A percentile compares a stretch with the other conserved stretches of the same genome.
phyloP scores from a whole-genome alignment of 1,140 invertebrate genomes.

The Ridgeia piscesae region DNA sequence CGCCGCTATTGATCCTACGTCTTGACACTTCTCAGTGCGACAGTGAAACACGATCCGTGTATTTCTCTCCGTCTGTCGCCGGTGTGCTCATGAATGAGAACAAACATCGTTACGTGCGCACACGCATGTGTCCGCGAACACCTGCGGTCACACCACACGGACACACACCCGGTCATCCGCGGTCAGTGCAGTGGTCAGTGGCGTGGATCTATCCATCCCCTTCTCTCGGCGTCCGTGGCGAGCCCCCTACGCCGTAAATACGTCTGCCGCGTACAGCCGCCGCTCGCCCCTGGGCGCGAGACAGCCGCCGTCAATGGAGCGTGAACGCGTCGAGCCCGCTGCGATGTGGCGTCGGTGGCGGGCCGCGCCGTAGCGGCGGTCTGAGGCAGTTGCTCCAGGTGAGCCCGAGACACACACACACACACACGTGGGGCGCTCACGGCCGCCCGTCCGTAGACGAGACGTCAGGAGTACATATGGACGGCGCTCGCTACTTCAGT shows the following conservation, averaged over 20 bases:
- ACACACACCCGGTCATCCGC: neutral
- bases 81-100: neutral
- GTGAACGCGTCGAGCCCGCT: neutral
- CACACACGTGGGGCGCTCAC: neutral
- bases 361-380: neutral
- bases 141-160: too few species aligned
- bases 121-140: neutral
- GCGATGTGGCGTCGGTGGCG: too few species aligned
- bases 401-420: neutral
- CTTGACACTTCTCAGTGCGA: neutral
- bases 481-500: neutral
- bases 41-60: neutral
- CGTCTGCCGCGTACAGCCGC: too few species aligned
- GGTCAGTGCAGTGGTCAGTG: neutral
- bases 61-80: neutral
- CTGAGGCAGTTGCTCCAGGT: neutral
- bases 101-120: neutral
- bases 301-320: neutral
- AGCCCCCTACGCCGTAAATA: neutral
- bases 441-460: neutral
- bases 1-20: neutral
- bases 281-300: neutral
- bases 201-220: neutral
- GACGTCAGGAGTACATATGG: neutral
- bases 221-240: neutral